Evolutionary conservation across 2,888 invertebrate species (phyloP).

Genomic region (Phasia obesa): DNA sequence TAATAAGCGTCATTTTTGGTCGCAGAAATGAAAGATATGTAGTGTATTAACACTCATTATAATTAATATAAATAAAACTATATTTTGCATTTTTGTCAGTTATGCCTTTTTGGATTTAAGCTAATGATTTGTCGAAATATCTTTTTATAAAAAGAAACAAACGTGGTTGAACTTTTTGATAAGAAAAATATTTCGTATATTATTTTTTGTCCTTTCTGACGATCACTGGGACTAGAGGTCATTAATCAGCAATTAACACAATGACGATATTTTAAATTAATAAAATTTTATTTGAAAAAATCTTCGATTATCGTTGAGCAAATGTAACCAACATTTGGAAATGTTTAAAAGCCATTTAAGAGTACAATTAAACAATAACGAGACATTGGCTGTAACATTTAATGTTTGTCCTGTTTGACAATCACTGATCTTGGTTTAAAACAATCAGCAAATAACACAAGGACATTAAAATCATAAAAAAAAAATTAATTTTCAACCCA

Average conservation of each 20-base stretch:
- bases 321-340: slow-evolving; percentile 79
- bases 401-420: slow-evolving; percentile 80
- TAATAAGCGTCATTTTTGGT: no score
- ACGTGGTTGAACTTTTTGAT: no score
- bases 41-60: no score
- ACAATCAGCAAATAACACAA: slow-evolving; percentile 80
- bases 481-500: not conserved
- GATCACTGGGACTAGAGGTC: slow-evolving; percentile 71
- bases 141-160: no score
- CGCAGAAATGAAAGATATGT: no score
- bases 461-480: slow-evolving; percentile 72
- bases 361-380: slow-evolving; percentile 77
- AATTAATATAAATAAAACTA: no score
- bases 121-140: no score
- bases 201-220: slow-evolving; percentile 76
- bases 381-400: slow-evolving; percentile 75
- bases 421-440: slow-evolving; percentile 75
- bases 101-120: no score
- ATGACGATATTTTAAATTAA: not conserved
- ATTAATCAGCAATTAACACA: slow-evolving; percentile 5
- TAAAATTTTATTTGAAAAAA: not conserved
- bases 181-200: slow-evolving; percentile 39
- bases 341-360: slow-evolving; percentile 73
- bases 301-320: not conserved
- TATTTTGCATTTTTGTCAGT: no score